Evolutionary conservation across 2,113 vertebrate species (phyloP).

Genomic region (Peromyscus leucopus): DNA sequence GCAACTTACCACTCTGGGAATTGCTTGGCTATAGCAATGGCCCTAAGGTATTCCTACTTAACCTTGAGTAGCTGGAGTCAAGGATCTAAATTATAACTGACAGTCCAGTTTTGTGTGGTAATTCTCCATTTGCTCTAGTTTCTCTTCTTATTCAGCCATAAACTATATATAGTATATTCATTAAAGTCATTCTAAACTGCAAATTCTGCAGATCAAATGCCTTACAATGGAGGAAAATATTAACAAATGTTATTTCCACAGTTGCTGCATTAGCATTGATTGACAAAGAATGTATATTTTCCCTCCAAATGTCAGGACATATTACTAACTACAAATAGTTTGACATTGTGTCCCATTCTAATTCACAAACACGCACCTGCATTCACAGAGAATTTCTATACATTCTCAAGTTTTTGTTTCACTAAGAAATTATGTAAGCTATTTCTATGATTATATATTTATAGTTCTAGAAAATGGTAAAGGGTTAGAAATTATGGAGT

Average conservation of each 20-base stretch:
- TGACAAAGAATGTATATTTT: neutral
- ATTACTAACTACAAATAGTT: conserved; percentile 37
- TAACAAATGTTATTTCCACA: conserved; percentile 51
- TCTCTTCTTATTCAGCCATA: conserved; percentile 47
- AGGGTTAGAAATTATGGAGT: neutral
- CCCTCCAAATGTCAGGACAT: neutral
- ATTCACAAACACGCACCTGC: neutral
- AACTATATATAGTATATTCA: conserved; percentile 9
- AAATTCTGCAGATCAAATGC: conserved; percentile 8
- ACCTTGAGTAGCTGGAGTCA: conserved; percentile 35
- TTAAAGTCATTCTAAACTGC: neutral
- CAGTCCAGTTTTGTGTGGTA: conserved; percentile 67
- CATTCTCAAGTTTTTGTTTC: neutral
- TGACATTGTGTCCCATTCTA: conserved; percentile 30
- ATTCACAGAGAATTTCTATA: neutral
- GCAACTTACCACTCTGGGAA: conserved; percentile 18
- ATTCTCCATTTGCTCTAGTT: conserved; percentile 72
- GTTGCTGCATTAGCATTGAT: neutral
- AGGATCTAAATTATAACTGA: conserved; percentile 67
- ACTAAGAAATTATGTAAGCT: neutral
- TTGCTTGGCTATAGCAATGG: neutral
- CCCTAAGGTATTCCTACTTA: conserved; percentile 52
- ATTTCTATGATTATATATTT: neutral
- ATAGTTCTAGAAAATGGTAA: neutral
- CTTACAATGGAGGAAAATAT: neutral